Evolutionary conservation across 2,113 vertebrate genomes (phyloP), one percentile per base, ranked within the genome.

Genomic region (Dendropsophus ebraccatus): DNA sequence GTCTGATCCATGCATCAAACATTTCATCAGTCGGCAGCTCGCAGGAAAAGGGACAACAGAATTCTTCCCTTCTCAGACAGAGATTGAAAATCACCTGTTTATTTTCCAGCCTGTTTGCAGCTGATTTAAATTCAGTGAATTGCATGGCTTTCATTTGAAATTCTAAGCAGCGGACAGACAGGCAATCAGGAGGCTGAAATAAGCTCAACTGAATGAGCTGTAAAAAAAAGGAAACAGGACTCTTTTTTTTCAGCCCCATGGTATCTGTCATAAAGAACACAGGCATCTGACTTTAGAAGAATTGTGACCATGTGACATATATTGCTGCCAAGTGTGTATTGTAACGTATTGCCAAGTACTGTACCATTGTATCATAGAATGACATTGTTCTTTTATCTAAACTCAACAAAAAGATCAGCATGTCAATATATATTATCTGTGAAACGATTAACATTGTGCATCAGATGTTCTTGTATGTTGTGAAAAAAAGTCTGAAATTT

Each of bases 121-220:
- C 89, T 92, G 91, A 93, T 93, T 92, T 92, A 91, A 91, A 91
- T 92, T 92, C 91, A 90, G 83, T 87, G 65, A 54, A 49, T 62
- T 74, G 67, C 77, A 74, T 30, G 52, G 52, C 91, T 93, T 93
- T 90, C 89, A 92, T 94, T 92, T 94, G 93, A 93, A 94, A 94
- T 92, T 94, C 92, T 88, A 91, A 92, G 91, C 87, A 91, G 89
- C 17, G 77, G 62, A 70, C 50, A 60, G 49, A 16, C 76, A 81
- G 73, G 84, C 84, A 81, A 81, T 86, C 84, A 86, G 77, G 35
- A 81, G 62, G 30, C 41, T 49, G 67, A 80, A 87, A 72, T 81
- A 81, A 50, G 77, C 65, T 50, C 67, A 62, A 74, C 32, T 50
- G 65, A 81, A 60, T 86, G 65, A 78, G 60, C 75, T 79, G 74